A percentile compares a stretch with the other conserved stretches of the same genome.
Evolutionary conservation across 2,888 invertebrate species (phyloP).

Genomic region (Drosophila maculinotata): DNA sequence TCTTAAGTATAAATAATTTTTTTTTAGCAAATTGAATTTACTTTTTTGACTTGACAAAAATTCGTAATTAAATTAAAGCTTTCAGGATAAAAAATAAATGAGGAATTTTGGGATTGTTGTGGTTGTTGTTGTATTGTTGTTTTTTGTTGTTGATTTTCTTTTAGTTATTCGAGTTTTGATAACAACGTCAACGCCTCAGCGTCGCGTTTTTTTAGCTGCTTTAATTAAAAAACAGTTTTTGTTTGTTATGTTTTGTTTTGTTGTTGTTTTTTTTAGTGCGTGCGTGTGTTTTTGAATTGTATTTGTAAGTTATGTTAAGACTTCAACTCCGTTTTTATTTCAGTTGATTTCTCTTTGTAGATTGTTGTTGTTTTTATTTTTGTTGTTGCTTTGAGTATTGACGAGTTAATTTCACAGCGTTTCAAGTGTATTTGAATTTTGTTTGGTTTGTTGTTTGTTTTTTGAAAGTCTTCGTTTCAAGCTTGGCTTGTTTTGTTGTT

Average conservation of each 20-base stretch:
- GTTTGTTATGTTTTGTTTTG: conserved; percentile 21
- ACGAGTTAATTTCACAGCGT: conserved; percentile 80
- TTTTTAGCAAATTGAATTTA: conserved; percentile 73
- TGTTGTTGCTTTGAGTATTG: conserved; percentile 79
- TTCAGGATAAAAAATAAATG: conserved; percentile 75
- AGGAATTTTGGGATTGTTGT: conserved; percentile 75
- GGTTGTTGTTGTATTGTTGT: conserved; percentile 43
- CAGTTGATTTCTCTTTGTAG: conserved; percentile 55
- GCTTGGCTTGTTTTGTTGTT: conserved; percentile 73
- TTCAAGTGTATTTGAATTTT: conserved; percentile 71
- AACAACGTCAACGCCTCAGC: conserved; percentile 62
- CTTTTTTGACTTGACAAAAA: conserved; percentile 77
- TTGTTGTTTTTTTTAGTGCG: conserved; percentile 45
- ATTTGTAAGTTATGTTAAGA: conserved; percentile 40
- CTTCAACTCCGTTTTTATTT: conserved; percentile 67
- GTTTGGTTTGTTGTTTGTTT: conserved; percentile 70
- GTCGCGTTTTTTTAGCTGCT: conserved; percentile 40
- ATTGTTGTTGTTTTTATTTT: conserved; percentile 46
- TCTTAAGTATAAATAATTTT: conserved; percentile 66
- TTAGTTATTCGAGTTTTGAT: conserved; percentile 63
- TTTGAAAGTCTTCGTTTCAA: conserved; percentile 77
- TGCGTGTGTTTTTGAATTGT: conserved; percentile 57
- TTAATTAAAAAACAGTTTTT: conserved; percentile 29
- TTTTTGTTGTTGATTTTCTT: conserved; percentile 21
- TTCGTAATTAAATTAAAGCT: conserved; percentile 81